Percentiles rank a stretch among this genome's conserved stretches.
Conservation (phyloP, 2,888 invertebrate species). For the Diplolepis rosae region DNA sequence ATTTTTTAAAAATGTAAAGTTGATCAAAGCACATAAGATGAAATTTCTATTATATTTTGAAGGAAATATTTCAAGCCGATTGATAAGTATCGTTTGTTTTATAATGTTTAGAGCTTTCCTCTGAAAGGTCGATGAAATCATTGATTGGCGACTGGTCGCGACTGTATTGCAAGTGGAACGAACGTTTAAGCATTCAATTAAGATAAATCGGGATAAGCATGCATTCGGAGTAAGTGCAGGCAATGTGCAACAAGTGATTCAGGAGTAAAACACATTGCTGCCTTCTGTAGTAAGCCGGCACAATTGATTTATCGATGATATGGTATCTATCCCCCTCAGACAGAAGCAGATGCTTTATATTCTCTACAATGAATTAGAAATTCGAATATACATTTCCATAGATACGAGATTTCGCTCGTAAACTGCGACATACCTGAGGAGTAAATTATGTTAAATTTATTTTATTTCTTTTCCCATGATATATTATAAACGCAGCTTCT, state of each 20-base stretch:
- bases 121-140: constrained; percentile 22
- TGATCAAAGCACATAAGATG: too few species aligned
- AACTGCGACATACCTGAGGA: not conserved
- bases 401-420: not conserved
- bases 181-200: constrained; percentile 30
- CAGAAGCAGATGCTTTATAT: not conserved
- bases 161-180: constrained; percentile 27
- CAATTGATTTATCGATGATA: constrained; percentile 28
- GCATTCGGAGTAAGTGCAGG: constrained; percentile 24
- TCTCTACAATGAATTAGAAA: not conserved
- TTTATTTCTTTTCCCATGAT: not conserved
- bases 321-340: not conserved
- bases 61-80: not conserved
- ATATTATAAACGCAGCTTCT: not conserved
- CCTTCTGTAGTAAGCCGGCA: not conserved
- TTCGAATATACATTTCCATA: not conserved
- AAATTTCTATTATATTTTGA: not conserved
- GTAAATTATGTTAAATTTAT: not conserved
- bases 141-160: constrained; percentile 28
- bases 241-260: constrained; percentile 33
- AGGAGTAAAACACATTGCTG: constrained; percentile 30
- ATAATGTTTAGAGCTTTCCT: constrained; percentile 13
- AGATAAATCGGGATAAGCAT: constrained; percentile 34
- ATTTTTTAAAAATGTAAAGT: too few species aligned
- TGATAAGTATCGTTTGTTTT: constrained; percentile 17